Conservation (phyloP, 2,113 vertebrate genomes). For the Vulpes lagopus region DNA sequence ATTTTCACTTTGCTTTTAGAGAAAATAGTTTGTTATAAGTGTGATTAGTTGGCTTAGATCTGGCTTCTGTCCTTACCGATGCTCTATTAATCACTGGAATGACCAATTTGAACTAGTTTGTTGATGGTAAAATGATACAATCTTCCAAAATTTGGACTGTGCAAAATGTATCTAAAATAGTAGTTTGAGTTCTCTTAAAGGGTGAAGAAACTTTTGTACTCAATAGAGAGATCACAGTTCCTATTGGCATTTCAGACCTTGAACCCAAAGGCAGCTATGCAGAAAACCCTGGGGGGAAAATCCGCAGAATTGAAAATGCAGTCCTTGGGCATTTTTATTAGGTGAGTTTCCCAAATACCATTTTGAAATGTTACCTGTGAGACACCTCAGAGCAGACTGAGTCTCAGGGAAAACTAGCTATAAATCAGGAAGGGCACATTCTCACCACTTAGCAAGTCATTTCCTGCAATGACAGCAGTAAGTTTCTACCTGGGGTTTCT, state of each 20-base stretch:
- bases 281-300: background rate
- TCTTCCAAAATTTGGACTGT: background rate
- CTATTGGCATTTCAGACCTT: background rate
- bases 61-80: background rate
- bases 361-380: constrained; percentile 34
- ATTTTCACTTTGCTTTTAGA: constrained; percentile 51
- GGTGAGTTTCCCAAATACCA: constrained; percentile 34
- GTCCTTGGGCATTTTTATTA: constrained; percentile 19
- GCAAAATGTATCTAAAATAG: background rate
- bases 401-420: constrained; percentile 21
- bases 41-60: background rate
- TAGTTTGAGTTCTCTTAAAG: background rate
- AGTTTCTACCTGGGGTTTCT: background rate
- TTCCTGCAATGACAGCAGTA: background rate
- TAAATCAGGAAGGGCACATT: constrained; percentile 29
- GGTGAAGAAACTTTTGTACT: background rate
- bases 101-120: background rate
- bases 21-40: background rate
- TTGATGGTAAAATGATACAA: background rate
- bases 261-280: background rate
- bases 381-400: background rate
- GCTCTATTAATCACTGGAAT: background rate
- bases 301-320: background rate
- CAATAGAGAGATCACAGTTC: background rate
- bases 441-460: background rate